These are phyloP conservation scores for Euclidia mi DNA, from an alignment of 2,888 invertebrate species.

Conservation along the genomic window DNA sequence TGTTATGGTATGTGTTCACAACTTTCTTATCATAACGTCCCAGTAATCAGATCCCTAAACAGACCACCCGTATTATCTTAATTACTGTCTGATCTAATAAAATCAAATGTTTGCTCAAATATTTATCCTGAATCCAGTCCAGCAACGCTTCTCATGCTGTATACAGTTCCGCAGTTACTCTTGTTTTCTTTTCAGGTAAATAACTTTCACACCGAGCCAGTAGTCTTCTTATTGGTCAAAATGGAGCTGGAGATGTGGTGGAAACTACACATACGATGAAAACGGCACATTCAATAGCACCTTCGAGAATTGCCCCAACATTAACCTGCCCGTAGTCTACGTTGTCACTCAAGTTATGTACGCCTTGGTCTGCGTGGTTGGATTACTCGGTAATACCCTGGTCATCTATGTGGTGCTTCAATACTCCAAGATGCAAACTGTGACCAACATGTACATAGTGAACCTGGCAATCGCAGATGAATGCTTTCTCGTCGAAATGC, in stretches of 20 bases:
- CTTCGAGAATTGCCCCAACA: conserved; percentile 86
- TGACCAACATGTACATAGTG: conserved; percentile 98
- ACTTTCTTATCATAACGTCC: conserved; percentile 21
- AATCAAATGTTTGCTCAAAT: conserved; percentile 2
- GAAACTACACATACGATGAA: conserved; percentile 72
- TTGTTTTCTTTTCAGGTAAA: conserved; percentile 60
- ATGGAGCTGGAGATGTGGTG: conserved; percentile 80
- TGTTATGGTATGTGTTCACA: background rate
- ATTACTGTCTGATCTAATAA: conserved; percentile 10
- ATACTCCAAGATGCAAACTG: conserved; percentile 98
- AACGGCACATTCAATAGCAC: conserved; percentile 79
- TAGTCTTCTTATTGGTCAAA: conserved; percentile 27
- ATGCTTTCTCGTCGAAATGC: conserved; percentile 97
- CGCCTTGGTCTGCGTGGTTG: conserved; percentile 95
- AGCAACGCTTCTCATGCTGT: background rate
- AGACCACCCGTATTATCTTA: conserved; percentile 31
- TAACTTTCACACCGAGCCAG: conserved; percentile 23
- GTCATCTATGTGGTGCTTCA: conserved; percentile 97
- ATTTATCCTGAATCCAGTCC: conserved; percentile 10
- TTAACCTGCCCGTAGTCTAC: conserved; percentile 88
- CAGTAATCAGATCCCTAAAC: conserved; percentile 30
- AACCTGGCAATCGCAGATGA: conserved; percentile 98
- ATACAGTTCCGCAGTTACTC: background rate
- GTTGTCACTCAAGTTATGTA: conserved; percentile 93
- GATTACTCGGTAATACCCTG: conserved; percentile 96